Evolutionary conservation across 1,140 invertebrate genomes (phyloP), one percentile per base, ranked within the genome.

Genomic region (Anoplophora glabripennis): DNA sequence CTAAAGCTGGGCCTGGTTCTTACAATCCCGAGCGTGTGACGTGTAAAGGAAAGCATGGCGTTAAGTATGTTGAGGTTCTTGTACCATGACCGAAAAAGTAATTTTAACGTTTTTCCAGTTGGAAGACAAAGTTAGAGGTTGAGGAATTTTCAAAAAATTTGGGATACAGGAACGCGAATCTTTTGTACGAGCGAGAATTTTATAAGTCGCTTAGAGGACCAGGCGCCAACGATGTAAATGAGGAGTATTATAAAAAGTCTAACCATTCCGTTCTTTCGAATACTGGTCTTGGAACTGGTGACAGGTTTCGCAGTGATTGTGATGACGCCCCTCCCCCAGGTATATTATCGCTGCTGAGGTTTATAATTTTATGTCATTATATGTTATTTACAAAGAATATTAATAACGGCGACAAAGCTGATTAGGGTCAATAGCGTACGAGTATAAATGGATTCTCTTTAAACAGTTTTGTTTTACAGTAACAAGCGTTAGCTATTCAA

Each of bases 141-240:
- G 67, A 72, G 42, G 64, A 71, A 34, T 72, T 69, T 44, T 73
- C 73, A 3, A 65, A 66, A n/a, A 66, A 63, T 59, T 53, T 73
- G 11, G 72, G 70, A 8, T 72, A 62, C 51, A 63, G 64, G 41
- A 70, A 73, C 36, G 45, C 61, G 0, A n/a, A 66, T 1, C 42
- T 75, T 0, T 44, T 75, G 8, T 12, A 57, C 15, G 53, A 70
- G 12, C 42, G 70, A 11, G 53, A 57, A 37, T 66, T 71, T 49
- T 12, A 57, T 17, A 61, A 53, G 44, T 45, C 56, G 10, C 49
- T 68, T n/a, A 28, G 68, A 12, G 73, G 73, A 5, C 73, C 73
- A 0, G 73, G 70, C 7, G 59, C 52, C 35, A 61, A 68, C 52
- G 70, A 75, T 15, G 52, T 73, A 11, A 53, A 61, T 33, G 59